A percentile compares a stretch with the other conserved stretches of the same genome.
These are phyloP conservation scores for Leptoteleia sp. DNA, from an alignment of 1,140 invertebrate genomes.

Conservation along the genomic window DNA sequence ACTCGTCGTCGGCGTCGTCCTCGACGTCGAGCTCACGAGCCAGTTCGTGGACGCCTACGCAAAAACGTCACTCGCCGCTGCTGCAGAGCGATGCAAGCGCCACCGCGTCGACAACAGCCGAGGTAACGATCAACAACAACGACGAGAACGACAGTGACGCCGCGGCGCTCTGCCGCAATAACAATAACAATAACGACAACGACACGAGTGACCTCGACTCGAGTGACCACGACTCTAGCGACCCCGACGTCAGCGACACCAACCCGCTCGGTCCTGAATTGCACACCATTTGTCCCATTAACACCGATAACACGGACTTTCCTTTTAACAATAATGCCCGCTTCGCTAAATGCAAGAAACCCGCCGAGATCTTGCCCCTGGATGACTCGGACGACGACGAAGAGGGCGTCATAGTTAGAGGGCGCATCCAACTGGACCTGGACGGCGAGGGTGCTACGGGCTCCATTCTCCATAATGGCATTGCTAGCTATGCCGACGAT, in stretches of 20 bases:
- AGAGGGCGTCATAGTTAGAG: slow-evolving; percentile 28
- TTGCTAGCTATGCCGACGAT: slow-evolving; percentile 68
- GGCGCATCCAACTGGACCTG: slow-evolving; percentile 32
- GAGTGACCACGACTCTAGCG: slow-evolving; percentile 27
- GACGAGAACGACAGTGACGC: slow-evolving; percentile 42
- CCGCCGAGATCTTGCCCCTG: slow-evolving; percentile 21
- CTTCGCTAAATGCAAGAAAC: slow-evolving; percentile 65
- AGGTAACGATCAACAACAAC: slow-evolving; percentile 72
- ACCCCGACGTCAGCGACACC: slow-evolving; percentile 38
- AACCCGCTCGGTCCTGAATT: slow-evolving; percentile 20
- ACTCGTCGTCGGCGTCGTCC: slow-evolving; percentile 59
- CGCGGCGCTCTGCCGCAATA: slow-evolving; percentile 39
- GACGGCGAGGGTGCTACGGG: slow-evolving; percentile 24
- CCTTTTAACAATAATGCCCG: slow-evolving; percentile 74
- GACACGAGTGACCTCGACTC: slow-evolving; percentile 36
- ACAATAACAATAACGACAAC: slow-evolving; percentile 44
- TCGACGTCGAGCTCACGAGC: slow-evolving; percentile 62
- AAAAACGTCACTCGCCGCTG: slow-evolving; percentile 49
- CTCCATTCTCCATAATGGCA: slow-evolving; percentile 55
- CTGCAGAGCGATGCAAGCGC: slow-evolving; percentile 61
- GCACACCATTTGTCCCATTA: slow-evolving; percentile 52
- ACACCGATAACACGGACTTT: slow-evolving; percentile 71
- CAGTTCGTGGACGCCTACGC: slow-evolving; percentile 52
- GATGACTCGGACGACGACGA: slow-evolving; percentile 31
- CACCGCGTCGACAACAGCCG: slow-evolving; percentile 46